phyloP scores from a whole-genome alignment of 2,113 vertebrate genomes.

The Forbesichthys agassizii region DNA sequence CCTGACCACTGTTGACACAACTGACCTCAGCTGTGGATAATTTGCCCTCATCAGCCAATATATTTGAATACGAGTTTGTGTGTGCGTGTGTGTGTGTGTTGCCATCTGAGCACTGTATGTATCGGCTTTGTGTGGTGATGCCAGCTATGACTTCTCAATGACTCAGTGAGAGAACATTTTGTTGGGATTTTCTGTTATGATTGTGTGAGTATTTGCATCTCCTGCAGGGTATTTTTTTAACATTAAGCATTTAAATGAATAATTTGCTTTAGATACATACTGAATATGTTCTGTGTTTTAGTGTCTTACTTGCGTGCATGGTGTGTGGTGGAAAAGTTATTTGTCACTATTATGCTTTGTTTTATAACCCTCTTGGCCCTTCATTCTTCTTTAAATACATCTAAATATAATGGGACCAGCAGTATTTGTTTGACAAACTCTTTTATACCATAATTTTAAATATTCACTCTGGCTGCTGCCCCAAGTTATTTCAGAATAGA shows the following conservation, averaged over 20 bases:
- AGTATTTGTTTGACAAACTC: conserved; percentile 14
- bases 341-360: no score
- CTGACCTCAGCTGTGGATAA: conserved; percentile 24
- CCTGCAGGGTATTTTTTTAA: conserved; percentile 29
- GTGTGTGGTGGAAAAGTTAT: neutral
- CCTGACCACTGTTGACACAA: conserved; percentile 30
- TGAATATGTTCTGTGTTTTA: no score
- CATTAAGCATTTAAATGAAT: no score
- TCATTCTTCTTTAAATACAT: no score
- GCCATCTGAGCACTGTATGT: conserved; percentile 27
- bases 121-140: conserved; percentile 42
- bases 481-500: conserved; percentile 20
- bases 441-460: conserved; percentile 24
- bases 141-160: conserved; percentile 60
- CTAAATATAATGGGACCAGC: neutral
- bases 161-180: conserved; percentile 75
- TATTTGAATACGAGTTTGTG: conserved; percentile 11
- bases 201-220: conserved; percentile 51
- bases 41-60: conserved; percentile 34
- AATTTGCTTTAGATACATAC: no score
- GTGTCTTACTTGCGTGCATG: neutral
- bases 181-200: conserved; percentile 47
- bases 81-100: conserved; percentile 20
- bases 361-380: no score
- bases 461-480: conserved; percentile 6